Conservation (phyloP, 2,888 invertebrate genomes). For the Pediacus dermestoides region DNA sequence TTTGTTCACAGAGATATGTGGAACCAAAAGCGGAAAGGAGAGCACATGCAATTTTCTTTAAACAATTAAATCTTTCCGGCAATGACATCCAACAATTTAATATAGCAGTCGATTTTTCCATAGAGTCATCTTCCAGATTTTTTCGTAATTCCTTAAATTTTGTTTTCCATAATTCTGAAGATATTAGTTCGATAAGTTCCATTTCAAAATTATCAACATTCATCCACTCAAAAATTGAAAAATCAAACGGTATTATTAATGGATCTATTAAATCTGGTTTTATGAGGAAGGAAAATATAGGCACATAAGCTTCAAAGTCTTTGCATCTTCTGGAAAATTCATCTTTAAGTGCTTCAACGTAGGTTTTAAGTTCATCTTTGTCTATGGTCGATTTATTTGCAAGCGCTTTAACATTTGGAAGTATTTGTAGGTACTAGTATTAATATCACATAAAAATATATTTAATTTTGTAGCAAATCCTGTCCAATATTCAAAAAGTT, state of each 20-base stretch:
- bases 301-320: slow-evolving; percentile 13
- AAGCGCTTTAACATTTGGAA: slow-evolving; percentile 14
- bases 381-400: slow-evolving; percentile 12
- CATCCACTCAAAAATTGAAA: slow-evolving; percentile 14
- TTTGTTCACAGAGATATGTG: slow-evolving; percentile 15
- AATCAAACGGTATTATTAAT: slow-evolving; percentile 12
- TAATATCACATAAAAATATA: no score
- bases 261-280: slow-evolving; percentile 15
- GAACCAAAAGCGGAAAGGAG: slow-evolving; percentile 14
- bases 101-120: slow-evolving; percentile 13
- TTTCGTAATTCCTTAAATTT: slow-evolving; percentile 14
- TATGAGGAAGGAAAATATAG: slow-evolving; percentile 15
- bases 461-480: slow-evolving; percentile 17
- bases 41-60: slow-evolving; percentile 15
- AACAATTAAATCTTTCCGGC: slow-evolving; percentile 12
- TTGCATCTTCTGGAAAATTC: slow-evolving; percentile 12
- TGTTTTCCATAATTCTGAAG: slow-evolving; percentile 15
- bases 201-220: slow-evolving; percentile 13
- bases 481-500: slow-evolving; percentile 15
- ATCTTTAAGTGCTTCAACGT: slow-evolving; percentile 11
- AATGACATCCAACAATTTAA: slow-evolving; percentile 15
- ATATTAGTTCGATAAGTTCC: slow-evolving; percentile 14
- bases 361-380: slow-evolving; percentile 12
- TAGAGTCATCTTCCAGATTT: slow-evolving; percentile 13
- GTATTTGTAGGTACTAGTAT: slow-evolving; percentile 18